Evolutionary conservation across 2,888 invertebrate genomes (phyloP).

Genomic region (Parascotia fuliginaria): DNA sequence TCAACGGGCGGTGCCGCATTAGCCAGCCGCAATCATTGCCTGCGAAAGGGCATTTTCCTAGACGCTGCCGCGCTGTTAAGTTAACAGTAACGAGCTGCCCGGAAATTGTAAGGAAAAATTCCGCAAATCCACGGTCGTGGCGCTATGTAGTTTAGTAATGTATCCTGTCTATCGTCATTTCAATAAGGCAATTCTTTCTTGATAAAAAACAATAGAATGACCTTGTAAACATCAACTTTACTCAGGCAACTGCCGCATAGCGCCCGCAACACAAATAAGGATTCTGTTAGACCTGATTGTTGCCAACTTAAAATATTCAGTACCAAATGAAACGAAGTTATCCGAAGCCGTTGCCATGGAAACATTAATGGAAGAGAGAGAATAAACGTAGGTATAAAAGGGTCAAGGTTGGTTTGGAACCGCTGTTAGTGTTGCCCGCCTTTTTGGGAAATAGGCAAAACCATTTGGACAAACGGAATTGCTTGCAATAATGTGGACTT

Average conservation of each 20-base stretch:
- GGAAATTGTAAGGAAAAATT: constrained; percentile 67
- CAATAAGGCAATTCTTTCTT: too few species aligned
- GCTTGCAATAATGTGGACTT: constrained; percentile 28
- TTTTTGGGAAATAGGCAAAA: constrained; percentile 47
- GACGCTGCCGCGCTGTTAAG: too few species aligned
- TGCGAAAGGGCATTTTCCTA: constrained; percentile 78
- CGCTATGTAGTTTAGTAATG: too few species aligned
- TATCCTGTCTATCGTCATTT: too few species aligned
- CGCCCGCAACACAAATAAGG: background rate
- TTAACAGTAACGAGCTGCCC: constrained; percentile 69
- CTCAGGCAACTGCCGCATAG: background rate
- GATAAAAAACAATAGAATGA: too few species aligned
- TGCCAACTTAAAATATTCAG: constrained; percentile 19
- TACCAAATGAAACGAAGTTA: constrained; percentile 9
- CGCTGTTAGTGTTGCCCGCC: constrained; percentile 43
- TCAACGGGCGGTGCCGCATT: constrained; percentile 68
- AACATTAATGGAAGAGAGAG: constrained; percentile 26
- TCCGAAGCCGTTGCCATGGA: constrained; percentile 23
- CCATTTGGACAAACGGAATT: constrained; percentile 46
- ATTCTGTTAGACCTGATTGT: background rate
- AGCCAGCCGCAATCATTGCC: constrained; percentile 73
- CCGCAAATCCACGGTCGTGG: constrained; percentile 62
- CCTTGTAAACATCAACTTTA: too few species aligned
- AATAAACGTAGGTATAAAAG: constrained; percentile 38
- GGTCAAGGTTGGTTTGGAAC: constrained; percentile 47